Evolutionary conservation across 1,140 invertebrate species (phyloP).

Genomic region (Orchesella cincta): DNA sequence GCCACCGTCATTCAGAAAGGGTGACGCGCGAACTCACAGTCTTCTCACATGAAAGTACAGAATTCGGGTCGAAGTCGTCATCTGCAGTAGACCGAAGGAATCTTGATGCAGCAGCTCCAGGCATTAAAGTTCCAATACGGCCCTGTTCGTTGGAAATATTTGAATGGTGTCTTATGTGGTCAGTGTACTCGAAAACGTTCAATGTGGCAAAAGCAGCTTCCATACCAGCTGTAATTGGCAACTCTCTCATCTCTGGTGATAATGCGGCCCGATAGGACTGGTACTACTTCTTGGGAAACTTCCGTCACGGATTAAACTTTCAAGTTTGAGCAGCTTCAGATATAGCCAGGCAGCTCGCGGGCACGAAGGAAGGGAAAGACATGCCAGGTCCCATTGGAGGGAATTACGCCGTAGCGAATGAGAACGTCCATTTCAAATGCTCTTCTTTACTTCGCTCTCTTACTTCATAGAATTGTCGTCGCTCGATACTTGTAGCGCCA

Average conservation of each 20-base stretch:
- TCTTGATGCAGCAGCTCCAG: conserved; percentile 83
- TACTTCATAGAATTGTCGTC: conserved; percentile 88
- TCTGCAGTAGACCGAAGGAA: conserved; percentile 96
- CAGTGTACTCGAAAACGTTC: conserved; percentile 77
- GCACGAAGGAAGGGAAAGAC: conserved; percentile 59
- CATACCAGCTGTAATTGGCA: conserved; percentile 96
- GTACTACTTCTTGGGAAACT: conserved; percentile 77
- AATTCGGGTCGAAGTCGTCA: conserved; percentile 92
- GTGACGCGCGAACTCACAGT: conserved; percentile 90
- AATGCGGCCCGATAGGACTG: conserved; percentile 76
- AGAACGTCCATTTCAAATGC: conserved; percentile 93
- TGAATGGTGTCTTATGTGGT: conserved; percentile 74
- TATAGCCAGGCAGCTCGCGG: conserved; percentile 80
- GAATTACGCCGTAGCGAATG: conserved; percentile 88
- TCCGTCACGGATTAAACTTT: conserved; percentile 82
- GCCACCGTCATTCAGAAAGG: conserved; percentile 85
- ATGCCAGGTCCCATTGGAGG: conserved; percentile 56
- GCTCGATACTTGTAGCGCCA: conserved; percentile 84
- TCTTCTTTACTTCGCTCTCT: conserved; percentile 86
- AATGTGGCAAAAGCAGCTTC: conserved; percentile 95
- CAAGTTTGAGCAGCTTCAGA: conserved; percentile 86
- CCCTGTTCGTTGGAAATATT: conserved; percentile 79
- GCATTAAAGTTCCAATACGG: conserved; percentile 77
- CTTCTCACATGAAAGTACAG: no score
- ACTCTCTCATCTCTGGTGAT: conserved; percentile 78